Evolutionary conservation across 2,888 invertebrate species (phyloP), one percentile per base, ranked within the genome.

Genomic region (Augiades crinisus): DNA sequence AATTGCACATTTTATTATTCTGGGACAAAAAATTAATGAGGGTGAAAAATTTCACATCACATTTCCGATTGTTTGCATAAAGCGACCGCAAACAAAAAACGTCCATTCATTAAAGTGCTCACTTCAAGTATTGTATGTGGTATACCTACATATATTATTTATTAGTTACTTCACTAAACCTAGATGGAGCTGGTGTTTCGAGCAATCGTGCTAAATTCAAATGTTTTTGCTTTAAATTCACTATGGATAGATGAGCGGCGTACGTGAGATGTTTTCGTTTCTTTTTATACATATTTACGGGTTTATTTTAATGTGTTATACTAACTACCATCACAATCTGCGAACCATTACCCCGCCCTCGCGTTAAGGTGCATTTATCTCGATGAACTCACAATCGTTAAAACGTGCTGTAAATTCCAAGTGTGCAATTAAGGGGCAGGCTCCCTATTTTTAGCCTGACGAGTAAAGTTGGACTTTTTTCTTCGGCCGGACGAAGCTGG

Each of bases 391-490:
- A 64, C 65, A 69, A 74, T 80, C 81, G 80, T 81, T 82, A 81
- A 78, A 75, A 72, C 71, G 74, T 73, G 78, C 72, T 75, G 80
- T 82, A 81, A 82, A 85, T 82, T 79, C 84, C 83, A 72, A 79
- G 74, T 70, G 68, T 72, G 79, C 81, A 75, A 83, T 84, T 84
- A 85, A 80, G 79, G 75, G 62, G 65, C 76, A 58, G 67, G 67
- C 69, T 74, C 62, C 71, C 80, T 86, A 86, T 86, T 84, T 86
- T 85, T 86, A 86, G 84, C 74, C 66, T 65, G 63, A 61, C 70
- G 66, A 62, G 60, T 67, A 66, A 63, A 63, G 54, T 63, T 63
- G 62, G 54, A 62, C 67, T 78, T 81, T 77, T 77, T 75, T 72
- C 62, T 66, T 63, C 55, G 66, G 62, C 63, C 61, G 65, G 65